phyloP scores from a whole-genome alignment of 2,888 invertebrate genomes.

The Drosophila meridionalis region DNA sequence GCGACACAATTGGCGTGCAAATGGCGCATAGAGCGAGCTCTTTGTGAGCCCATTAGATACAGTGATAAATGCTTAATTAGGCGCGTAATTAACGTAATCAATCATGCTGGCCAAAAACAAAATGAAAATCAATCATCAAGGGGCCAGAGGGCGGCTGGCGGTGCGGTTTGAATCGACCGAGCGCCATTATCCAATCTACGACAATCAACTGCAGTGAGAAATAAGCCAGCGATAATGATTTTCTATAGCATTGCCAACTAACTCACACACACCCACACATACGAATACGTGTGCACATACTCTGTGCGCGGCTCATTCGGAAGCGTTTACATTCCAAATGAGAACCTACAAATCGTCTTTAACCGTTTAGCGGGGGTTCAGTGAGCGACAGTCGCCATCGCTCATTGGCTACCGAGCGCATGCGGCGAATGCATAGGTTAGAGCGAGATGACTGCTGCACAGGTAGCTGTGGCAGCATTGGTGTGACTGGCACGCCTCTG shows the following conservation, averaged over 20 bases:
- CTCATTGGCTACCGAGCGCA: constrained; percentile 41
- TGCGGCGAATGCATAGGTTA: constrained; percentile 1
- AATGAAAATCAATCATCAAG: constrained; percentile 52
- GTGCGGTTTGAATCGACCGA: constrained; percentile 1
- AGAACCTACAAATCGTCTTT: constrained; percentile 29
- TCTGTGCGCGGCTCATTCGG: constrained; percentile 16
- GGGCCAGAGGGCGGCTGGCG: not conserved
- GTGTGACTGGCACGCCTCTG: constrained; percentile 62
- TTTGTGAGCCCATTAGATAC: constrained; percentile 57
- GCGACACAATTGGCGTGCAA: constrained; percentile 55
- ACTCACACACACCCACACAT: constrained; percentile 2
- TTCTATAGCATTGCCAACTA: constrained; percentile 17
- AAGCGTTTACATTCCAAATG: constrained; percentile 41
- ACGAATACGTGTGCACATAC: not conserved
- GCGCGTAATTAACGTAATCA: constrained; percentile 81
- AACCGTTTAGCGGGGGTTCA: constrained; percentile 28
- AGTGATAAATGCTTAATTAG: constrained; percentile 81
- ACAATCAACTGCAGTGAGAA: constrained; percentile 39
- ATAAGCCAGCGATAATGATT: constrained; percentile 35
- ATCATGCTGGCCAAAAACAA: constrained; percentile 66
- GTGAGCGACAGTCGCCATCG: constrained; percentile 29
- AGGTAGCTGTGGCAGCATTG: constrained; percentile 12
- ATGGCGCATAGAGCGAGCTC: constrained; percentile 39
- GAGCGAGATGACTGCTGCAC: constrained; percentile 47
- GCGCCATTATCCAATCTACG: constrained; percentile 59